Evolutionary conservation across 2,113 vertebrate genomes (phyloP).

Genomic region (Sinocyclocheilus rhinocerous): DNA sequence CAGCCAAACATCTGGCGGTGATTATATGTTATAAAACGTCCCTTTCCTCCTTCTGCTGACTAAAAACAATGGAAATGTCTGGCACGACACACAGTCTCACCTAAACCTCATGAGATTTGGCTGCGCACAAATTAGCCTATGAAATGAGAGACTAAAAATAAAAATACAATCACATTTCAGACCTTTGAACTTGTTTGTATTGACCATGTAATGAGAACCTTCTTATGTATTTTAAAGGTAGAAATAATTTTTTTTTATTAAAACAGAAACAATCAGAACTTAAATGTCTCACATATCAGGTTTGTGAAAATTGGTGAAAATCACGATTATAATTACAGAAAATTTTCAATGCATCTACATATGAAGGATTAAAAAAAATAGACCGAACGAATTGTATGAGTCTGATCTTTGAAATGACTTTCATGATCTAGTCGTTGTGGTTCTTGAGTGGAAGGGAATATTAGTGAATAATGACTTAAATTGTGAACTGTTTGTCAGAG

Average conservation of each 20-base stretch:
- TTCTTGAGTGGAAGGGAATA: neutral
- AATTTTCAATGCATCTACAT: too few relatives aligned
- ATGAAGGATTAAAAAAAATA: too few relatives aligned
- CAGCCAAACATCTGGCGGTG: conserved; percentile 70
- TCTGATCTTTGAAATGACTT: too few relatives aligned
- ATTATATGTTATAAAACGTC: conserved; percentile 71
- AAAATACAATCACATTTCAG: neutral
- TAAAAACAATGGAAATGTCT: conserved; percentile 70
- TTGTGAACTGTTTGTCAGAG: too few relatives aligned
- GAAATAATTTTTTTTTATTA: neutral
- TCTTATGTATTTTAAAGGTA: neutral
- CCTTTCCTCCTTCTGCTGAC: conserved; percentile 65
- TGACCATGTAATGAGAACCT: neutral
- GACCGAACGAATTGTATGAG: too few relatives aligned
- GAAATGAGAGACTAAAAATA: neutral
- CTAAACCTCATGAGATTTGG: conserved; percentile 57
- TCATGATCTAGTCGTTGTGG: too few relatives aligned
- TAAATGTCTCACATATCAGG: too few relatives aligned
- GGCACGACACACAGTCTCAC: conserved; percentile 39
- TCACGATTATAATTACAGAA: too few relatives aligned
- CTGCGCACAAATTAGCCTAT: conserved; percentile 33
- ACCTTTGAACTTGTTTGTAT: neutral
- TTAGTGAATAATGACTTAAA: neutral
- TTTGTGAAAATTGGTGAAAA: too few relatives aligned
- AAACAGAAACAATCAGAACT: neutral